Conservation (phyloP, 2,797 vertebrate genomes). For the Takifugu ocellatus region DNA sequence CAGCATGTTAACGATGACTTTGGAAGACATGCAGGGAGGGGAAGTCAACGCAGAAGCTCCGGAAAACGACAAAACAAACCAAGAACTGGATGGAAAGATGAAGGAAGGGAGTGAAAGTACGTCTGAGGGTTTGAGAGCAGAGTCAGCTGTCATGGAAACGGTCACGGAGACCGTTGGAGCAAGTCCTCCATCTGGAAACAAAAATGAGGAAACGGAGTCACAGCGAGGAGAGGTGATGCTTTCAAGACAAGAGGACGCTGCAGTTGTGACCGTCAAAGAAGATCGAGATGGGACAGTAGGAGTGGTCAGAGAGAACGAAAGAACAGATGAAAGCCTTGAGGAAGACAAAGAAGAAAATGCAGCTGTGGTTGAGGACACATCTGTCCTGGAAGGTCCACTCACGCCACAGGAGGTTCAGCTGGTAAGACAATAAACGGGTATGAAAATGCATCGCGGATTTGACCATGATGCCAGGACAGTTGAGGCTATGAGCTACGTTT, state of each 20-base stretch:
- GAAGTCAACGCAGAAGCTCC: neutral
- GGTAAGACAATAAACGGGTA: slow-evolving; percentile 46
- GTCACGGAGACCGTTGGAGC: no score
- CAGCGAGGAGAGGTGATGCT: neutral
- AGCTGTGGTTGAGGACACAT: slow-evolving; percentile 10
- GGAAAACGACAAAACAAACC: neutral
- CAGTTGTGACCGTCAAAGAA: neutral
- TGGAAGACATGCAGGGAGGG: slow-evolving; percentile 54
- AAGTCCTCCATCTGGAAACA: no score
- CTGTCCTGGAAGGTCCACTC: slow-evolving; percentile 43
- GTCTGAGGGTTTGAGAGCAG: no score
- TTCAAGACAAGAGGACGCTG: neutral
- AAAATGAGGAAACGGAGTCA: no score
- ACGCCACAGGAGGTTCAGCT: slow-evolving; percentile 68
- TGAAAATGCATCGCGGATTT: neutral
- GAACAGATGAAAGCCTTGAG: neutral
- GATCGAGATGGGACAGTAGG: slow-evolving; percentile 1
- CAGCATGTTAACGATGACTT: slow-evolving; percentile 61
- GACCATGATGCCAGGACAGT: neutral
- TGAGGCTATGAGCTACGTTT: no score
- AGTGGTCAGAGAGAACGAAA: neutral
- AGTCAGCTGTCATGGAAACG: no score
- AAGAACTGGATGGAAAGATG: slow-evolving; percentile 10
- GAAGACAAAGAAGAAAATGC: slow-evolving; percentile 10
- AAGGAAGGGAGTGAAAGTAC: neutral